Percentiles rank a stretch among this genome's conserved stretches.
phyloP scores from a whole-genome alignment of 2,888 invertebrate species.

The Leptothorax acervorum region DNA sequence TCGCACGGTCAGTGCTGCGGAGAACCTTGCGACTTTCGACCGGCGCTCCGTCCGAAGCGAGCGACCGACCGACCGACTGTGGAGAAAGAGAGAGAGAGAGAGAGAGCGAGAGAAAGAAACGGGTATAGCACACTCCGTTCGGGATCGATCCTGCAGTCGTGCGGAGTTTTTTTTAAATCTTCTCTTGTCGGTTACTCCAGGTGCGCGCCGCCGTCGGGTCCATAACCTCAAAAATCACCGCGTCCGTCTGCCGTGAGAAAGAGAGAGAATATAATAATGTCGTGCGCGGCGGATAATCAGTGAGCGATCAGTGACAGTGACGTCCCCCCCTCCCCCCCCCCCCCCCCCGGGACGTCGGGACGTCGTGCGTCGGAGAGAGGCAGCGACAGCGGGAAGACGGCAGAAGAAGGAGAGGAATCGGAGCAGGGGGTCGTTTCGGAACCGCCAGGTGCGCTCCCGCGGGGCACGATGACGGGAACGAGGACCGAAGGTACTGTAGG shows the following conservation, averaged over 20 bases:
- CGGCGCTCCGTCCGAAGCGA: constrained; percentile 61
- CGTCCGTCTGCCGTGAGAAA: background rate
- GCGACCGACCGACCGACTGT: constrained; percentile 21
- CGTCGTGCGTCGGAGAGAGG: background rate
- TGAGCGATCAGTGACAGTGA: constrained; percentile 23
- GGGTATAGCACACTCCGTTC: background rate
- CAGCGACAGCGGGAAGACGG: background rate
- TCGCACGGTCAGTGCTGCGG: constrained; percentile 67
- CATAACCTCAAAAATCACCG: constrained; percentile 68
- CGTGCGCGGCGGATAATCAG: constrained; percentile 35
- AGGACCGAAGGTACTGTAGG: constrained; percentile 35
- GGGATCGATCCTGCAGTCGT: background rate
- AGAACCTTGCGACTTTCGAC: constrained; percentile 66
- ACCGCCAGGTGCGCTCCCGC: constrained; percentile 42
- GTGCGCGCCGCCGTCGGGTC: constrained; percentile 25
- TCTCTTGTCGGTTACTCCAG: constrained; percentile 13
- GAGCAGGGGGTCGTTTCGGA: background rate
- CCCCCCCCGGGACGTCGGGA: constrained; percentile 15
- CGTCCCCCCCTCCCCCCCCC: background rate
- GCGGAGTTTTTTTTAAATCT: background rate
- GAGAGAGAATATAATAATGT: background rate
- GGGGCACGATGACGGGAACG: constrained; percentile 68
- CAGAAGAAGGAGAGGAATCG: background rate
- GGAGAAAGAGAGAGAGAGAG: too few species aligned
- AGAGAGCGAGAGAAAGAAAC: background rate